phyloP scores from a whole-genome alignment of 2,888 invertebrate genomes.

The Ophion costatus region DNA sequence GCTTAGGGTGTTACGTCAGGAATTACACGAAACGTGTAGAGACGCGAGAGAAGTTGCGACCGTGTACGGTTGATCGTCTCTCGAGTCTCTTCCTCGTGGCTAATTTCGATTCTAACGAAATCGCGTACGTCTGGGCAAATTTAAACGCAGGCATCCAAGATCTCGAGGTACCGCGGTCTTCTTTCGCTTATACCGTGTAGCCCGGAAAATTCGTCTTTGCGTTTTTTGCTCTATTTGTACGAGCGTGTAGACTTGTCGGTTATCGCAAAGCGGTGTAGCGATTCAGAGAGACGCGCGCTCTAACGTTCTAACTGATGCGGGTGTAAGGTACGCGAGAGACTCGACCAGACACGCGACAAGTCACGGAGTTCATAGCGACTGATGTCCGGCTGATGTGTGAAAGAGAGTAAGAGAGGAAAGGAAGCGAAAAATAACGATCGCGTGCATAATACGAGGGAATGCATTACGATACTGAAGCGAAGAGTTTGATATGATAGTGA shows the following conservation, averaged over 20 bases:
- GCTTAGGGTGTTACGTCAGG: too few species aligned
- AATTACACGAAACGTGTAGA: too few species aligned
- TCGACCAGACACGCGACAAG: slow-evolving; percentile 11
- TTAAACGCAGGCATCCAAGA: too few species aligned
- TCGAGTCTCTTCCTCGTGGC: too few species aligned
- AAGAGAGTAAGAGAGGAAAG: slow-evolving; percentile 17
- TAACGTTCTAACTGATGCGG: not conserved
- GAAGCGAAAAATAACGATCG: not conserved
- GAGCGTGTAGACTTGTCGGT: not conserved
- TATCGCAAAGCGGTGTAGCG: not conserved
- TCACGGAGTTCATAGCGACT: slow-evolving; percentile 20
- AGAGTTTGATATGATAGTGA: too few species aligned
- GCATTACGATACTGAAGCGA: not conserved
- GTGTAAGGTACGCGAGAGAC: slow-evolving; percentile 23
- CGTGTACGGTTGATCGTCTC: too few species aligned
- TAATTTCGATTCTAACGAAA: too few species aligned
- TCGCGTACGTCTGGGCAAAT: too few species aligned
- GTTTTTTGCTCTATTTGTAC: not conserved
- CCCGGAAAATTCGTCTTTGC: too few species aligned
- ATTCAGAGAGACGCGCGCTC: not conserved
- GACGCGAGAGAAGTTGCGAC: too few species aligned
- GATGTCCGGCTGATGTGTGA: slow-evolving; percentile 1
- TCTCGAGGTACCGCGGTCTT: too few species aligned
- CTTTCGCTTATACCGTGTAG: too few species aligned
- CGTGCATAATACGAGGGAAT: not conserved